These are phyloP conservation scores for Aphaenogaster ashmeadi DNA, from an alignment of 1,140 invertebrate species.

Conservation along the genomic window DNA sequence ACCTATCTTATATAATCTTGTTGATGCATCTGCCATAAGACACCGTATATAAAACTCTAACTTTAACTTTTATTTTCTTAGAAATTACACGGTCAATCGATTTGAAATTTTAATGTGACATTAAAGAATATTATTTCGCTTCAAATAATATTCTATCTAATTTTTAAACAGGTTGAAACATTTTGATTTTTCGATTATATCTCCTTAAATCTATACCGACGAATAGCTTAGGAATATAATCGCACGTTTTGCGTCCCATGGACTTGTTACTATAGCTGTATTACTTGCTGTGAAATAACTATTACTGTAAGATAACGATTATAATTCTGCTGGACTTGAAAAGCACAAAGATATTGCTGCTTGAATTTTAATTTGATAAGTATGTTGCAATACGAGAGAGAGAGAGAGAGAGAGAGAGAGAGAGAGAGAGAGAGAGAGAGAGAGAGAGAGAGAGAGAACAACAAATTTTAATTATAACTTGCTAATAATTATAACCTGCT, in stretches of 20 bases:
- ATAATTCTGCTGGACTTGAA: neutral
- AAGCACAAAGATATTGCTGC: neutral
- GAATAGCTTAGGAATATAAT: neutral
- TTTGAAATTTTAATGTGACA: too few relatives aligned
- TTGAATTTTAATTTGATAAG: neutral
- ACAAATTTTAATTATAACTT: conserved; percentile 6
- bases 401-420: neutral
- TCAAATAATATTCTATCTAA: too few relatives aligned
- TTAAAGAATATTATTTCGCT: too few relatives aligned
- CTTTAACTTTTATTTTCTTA: too few relatives aligned
- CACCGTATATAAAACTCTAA: too few relatives aligned
- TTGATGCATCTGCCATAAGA: too few relatives aligned
- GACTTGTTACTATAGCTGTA: too few relatives aligned
- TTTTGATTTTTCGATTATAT: too few relatives aligned
- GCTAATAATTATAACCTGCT: neutral
- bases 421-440: neutral
- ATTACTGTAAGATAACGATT: neutral
- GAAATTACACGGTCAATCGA: too few relatives aligned
- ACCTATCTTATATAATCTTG: too few relatives aligned
- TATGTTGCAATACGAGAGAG: neutral
- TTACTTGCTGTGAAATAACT: neutral
- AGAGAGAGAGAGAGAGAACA: neutral
- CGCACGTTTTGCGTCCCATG: too few relatives aligned
- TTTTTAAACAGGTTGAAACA: too few relatives aligned
- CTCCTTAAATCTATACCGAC: neutral